phyloP scores from a whole-genome alignment of 2,797 vertebrate genomes.

The Acanthis flammea region DNA sequence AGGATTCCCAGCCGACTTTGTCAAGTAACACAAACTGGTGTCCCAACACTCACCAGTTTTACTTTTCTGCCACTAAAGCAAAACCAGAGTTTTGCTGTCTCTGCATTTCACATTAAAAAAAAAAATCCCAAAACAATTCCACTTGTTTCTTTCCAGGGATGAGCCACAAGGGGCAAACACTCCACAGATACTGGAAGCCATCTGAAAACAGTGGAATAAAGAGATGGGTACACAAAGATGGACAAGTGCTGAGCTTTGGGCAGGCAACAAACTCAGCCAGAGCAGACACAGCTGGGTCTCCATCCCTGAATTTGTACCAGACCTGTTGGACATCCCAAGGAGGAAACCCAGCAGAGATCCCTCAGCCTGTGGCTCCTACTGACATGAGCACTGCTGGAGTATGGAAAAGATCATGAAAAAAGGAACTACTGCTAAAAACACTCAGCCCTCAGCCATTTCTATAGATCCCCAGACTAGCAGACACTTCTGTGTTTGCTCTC shows the following conservation, averaged over 20 bases:
- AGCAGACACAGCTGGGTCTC: not conserved
- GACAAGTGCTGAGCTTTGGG: not conserved
- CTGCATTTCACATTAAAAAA: not conserved
- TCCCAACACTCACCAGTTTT: not conserved
- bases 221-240: not conserved
- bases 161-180: not conserved
- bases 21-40: not conserved
- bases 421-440: not conserved
- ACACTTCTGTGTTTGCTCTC: not conserved
- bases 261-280: not conserved
- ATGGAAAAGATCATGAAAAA: not conserved
- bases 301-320: fast-evolving
- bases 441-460: not conserved
- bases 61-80: not conserved
- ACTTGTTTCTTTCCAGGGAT: not conserved
- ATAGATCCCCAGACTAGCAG: not conserved
- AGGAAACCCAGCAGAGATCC: not conserved
- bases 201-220: not conserved
- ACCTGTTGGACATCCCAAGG: not conserved
- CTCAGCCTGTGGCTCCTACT: not conserved
- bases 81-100: not conserved
- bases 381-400: fast-evolving
- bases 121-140: not conserved
- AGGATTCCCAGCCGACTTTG: not conserved
- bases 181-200: not conserved